Conservation (phyloP, 2,888 invertebrate species). For the Keiferia lycopersicella region DNA sequence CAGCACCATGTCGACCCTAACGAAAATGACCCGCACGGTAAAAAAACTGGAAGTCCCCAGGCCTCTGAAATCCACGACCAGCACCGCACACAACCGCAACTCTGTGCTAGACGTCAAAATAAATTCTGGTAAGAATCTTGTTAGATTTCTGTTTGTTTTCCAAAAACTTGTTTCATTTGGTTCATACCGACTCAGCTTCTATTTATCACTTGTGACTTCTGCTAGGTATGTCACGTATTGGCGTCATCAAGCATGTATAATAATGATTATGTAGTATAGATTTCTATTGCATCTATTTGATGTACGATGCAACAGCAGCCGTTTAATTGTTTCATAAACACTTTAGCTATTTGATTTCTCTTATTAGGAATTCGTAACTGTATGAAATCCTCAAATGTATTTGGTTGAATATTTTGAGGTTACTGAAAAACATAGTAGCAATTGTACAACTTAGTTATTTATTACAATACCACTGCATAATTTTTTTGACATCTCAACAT, state of each 20-base stretch:
- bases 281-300: background rate
- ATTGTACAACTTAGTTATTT: background rate
- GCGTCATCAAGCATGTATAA: background rate
- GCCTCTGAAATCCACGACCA: constrained; percentile 84
- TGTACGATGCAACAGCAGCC: background rate
- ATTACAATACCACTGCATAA: background rate
- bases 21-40: constrained; percentile 85
- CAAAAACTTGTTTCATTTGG: background rate
- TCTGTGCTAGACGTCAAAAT: constrained; percentile 78
- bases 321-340: constrained; percentile 3
- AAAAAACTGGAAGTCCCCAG: constrained; percentile 89
- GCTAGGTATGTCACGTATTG: constrained; percentile 5
- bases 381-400: too few relatives aligned
- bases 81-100: constrained; percentile 77
- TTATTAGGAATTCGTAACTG: background rate
- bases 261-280: background rate
- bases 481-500: background rate
- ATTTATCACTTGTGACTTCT: background rate
- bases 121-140: constrained; percentile 70
- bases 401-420: too few relatives aligned
- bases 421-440: background rate
- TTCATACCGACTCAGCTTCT: constrained; percentile 4
- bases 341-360: background rate
- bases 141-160: constrained; percentile 17
- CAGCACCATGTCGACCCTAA: constrained; percentile 81